Evolutionary conservation across 2,888 invertebrate genomes (phyloP), one percentile per base, ranked within the genome.

Genomic region (Nysson spinosus): DNA sequence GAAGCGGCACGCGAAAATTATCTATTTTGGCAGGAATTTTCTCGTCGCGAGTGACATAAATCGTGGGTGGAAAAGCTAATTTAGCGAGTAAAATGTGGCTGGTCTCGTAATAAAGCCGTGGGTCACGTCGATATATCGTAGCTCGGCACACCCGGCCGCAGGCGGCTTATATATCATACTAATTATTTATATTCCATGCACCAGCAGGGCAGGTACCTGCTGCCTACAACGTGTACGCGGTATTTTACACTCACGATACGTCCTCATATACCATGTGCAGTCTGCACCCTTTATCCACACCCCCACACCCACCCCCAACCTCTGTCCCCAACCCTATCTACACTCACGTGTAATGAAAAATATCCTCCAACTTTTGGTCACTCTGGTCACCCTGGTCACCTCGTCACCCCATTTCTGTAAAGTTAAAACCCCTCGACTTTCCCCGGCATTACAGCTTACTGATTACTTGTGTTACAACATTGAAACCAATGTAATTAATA

Each of bases 141-240:
- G 72, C 62, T 39, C 58, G 64, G 63, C 69, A 35, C 60, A 64
- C 64, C 69, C 72, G 52, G 66, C 72, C 72, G 63, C 66, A 72
- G 72, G 60, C 75, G 65, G 77, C 72, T 79, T 81, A 77, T 79
- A 76, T 72, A 78, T 82, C 80, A 78, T 72, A 67, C 78, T 84
- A 84, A 84, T 84, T 83, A 84, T 84, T 84, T 83, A 81, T 83
- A 81, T 81, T 83, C 83, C 79, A 75, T 72, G 69, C 69, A 61
- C 73, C 63, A 52, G 52, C 56, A 72, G 47, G 43, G 54, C 65
- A 56, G 74, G 40, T 66, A 75, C 61, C 66, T 69, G 58, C 65
- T 66, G 61, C 63, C 47, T 69, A 55, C 70, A 69, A 62, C 62
- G 62, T 65, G 68, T 63, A 70, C 67, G 68, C 69, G 70, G 54